phyloP scores from a whole-genome alignment of 2,113 vertebrate genomes.

The Rynchops niger region DNA sequence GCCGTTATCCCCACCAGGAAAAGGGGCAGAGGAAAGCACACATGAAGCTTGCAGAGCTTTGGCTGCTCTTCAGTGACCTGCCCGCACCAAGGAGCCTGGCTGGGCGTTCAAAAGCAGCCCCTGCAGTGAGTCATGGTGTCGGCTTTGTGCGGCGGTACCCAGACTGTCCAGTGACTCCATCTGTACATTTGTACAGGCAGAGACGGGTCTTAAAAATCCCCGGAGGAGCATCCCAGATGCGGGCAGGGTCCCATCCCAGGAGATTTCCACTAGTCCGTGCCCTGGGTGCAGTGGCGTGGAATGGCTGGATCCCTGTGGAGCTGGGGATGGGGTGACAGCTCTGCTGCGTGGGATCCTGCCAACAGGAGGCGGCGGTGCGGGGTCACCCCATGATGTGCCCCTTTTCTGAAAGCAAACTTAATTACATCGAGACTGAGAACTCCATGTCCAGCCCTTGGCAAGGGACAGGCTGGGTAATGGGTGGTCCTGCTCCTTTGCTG shows the following conservation, averaged over 20 bases:
- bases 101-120: neutral
- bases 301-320: neutral
- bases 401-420: neutral
- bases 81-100: neutral
- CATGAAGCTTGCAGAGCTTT: neutral
- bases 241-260: neutral
- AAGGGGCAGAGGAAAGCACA: neutral
- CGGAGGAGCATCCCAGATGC: neutral
- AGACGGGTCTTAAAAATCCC: neutral
- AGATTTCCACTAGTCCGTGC: neutral
- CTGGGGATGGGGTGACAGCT: neutral
- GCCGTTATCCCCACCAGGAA: neutral
- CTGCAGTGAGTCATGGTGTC: fast-evolving
- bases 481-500: neutral
- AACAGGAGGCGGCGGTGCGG: neutral
- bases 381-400: neutral
- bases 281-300: neutral
- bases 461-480: neutral
- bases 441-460: fast-evolving
- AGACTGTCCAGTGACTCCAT: neutral
- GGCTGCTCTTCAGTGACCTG: neutral
- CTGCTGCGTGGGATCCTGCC: neutral
- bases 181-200: neutral
- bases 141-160: neutral
- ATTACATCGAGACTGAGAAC: neutral